Percentiles rank a stretch among this genome's conserved stretches.
These are phyloP conservation scores for Montipora sp. DNA, from an alignment of 64 coral and sea anemone species.

Conservation along the genomic window DNA sequence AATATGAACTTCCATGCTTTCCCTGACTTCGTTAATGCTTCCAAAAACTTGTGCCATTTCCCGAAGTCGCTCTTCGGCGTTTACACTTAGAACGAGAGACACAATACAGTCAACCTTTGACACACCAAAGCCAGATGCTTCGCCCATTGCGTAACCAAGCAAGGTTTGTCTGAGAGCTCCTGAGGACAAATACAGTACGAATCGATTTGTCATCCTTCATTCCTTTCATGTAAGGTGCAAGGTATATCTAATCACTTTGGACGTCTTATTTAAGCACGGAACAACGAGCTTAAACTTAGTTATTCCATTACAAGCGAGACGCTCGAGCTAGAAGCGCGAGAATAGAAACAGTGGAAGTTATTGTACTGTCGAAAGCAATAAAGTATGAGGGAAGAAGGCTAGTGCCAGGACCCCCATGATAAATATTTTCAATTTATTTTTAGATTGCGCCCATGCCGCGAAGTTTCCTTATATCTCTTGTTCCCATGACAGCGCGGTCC, in stretches of 20 bases:
- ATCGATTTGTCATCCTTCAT: too few relatives aligned
- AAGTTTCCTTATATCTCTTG: too few relatives aligned
- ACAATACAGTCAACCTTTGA: constrained; percentile 74
- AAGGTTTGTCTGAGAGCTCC: constrained; percentile 52
- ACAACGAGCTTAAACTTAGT: too few relatives aligned
- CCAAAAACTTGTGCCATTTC: constrained; percentile 45
- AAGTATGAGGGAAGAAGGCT: neutral
- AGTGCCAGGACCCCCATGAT: too few relatives aligned
- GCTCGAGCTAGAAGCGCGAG: too few relatives aligned
- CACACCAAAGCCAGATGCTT: constrained; percentile 32
- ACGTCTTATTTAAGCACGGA: too few relatives aligned
- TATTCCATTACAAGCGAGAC: too few relatives aligned
- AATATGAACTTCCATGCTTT: constrained; percentile 37
- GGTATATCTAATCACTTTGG: too few relatives aligned
- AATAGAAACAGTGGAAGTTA: neutral
- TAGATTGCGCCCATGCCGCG: too few relatives aligned
- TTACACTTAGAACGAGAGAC: constrained; percentile 70
- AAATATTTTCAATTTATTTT: too few relatives aligned
- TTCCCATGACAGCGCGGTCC: too few relatives aligned
- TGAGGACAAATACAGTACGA: neutral
- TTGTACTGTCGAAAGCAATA: neutral
- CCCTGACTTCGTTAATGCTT: constrained; percentile 46
- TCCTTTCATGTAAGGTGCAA: too few relatives aligned
- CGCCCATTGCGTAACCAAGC: constrained; percentile 67
- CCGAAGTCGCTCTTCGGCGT: constrained; percentile 44